phyloP scores from a whole-genome alignment of 2,113 vertebrate species.

The Callionymus lyra region DNA sequence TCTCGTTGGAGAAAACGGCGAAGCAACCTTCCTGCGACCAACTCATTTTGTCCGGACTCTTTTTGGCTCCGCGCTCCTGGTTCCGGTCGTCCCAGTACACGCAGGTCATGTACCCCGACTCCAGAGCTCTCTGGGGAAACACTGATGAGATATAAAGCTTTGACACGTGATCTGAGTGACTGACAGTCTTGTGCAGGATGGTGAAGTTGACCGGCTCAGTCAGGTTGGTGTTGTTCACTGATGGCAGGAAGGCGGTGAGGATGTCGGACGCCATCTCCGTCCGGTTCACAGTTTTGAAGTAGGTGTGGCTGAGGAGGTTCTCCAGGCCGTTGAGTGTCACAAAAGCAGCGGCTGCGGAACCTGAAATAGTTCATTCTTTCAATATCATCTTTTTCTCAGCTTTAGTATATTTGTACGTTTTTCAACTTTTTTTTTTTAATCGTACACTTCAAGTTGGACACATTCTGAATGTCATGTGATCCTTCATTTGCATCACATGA shows the following conservation, averaged over 20 bases:
- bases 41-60: not conserved
- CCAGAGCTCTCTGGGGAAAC: slow-evolving; percentile 14
- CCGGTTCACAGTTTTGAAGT: slow-evolving; percentile 34
- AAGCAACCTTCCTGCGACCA: slow-evolving; percentile 65
- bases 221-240: slow-evolving; percentile 39
- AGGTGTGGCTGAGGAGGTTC: slow-evolving; percentile 40
- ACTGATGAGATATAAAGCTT: too few species aligned
- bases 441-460: too few species aligned
- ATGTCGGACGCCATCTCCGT: slow-evolving; percentile 51
- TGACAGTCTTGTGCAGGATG: slow-evolving; percentile 46
- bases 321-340: slow-evolving; percentile 45
- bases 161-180: too few species aligned
- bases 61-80: not conserved
- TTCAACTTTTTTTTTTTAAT: too few species aligned
- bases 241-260: slow-evolving; percentile 36
- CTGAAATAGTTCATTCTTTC: slow-evolving; percentile 17
- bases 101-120: slow-evolving; percentile 48
- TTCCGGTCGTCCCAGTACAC: slow-evolving; percentile 56
- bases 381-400: too few species aligned
- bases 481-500: too few species aligned
- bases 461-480: too few species aligned
- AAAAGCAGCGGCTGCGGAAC: slow-evolving; percentile 40
- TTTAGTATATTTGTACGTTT: too few species aligned
- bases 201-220: slow-evolving; percentile 58
- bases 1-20: slow-evolving; percentile 21